Conservation (phyloP, 1,140 invertebrate genomes). For the Macrocentrus cingulum region DNA sequence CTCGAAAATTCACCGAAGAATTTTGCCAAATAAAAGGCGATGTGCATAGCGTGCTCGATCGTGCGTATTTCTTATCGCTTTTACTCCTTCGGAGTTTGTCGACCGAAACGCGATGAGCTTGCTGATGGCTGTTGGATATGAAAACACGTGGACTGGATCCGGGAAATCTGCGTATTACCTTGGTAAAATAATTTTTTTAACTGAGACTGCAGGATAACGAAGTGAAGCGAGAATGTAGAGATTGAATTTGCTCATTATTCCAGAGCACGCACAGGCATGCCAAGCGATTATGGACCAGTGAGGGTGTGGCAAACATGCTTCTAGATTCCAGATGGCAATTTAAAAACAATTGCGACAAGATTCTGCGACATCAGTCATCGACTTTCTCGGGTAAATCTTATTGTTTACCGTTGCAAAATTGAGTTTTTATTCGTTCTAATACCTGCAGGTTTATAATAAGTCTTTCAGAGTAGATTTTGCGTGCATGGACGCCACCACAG, state of each 20-base stretch:
- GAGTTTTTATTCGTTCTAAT: too few relatives aligned
- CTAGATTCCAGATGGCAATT: background rate
- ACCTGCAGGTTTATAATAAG: too few relatives aligned
- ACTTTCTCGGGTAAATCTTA: background rate
- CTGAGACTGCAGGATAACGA: background rate
- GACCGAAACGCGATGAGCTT: conserved; percentile 10
- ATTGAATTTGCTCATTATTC: conserved; percentile 1
- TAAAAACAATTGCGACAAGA: background rate
- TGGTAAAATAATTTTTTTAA: background rate
- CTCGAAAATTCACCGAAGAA: background rate
- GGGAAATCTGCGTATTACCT: conserved; percentile 3
- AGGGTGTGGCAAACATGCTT: conserved; percentile 7
- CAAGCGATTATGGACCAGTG: background rate
- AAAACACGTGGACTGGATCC: conserved; percentile 10
- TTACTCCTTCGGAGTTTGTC: conserved; percentile 20
- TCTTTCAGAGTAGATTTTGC: background rate
- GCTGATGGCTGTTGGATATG: background rate
- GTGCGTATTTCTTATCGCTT: conserved; percentile 17
- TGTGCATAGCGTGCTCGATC: conserved; percentile 1
- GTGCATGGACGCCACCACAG: conserved; percentile 9
- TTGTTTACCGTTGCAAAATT: too few relatives aligned
- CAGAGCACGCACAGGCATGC: background rate
- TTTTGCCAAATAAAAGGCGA: background rate
- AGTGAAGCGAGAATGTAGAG: background rate
- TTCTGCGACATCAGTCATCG: background rate